A percentile compares a stretch with the other conserved stretches of the same genome.
phyloP scores from a whole-genome alignment of 2,888 invertebrate genomes.

The Trissolcus japonicus region DNA sequence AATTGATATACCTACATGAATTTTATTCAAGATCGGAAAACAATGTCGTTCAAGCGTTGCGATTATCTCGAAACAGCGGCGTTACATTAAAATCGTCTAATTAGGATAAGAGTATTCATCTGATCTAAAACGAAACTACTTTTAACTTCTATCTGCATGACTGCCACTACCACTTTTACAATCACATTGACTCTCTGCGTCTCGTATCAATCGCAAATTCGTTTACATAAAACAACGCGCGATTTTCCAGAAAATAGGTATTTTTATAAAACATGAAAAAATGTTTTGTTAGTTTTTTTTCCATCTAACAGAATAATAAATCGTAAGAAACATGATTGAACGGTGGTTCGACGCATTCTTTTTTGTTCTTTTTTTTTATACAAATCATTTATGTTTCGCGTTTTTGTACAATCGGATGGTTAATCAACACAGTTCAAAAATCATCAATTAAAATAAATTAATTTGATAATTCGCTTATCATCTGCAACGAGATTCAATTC shows the following conservation, averaged over 20 bases:
- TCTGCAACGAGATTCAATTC: neutral
- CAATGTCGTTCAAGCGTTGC: constrained; percentile 24
- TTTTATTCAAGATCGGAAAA: neutral
- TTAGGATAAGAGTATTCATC: constrained; percentile 20
- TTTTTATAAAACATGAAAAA: neutral
- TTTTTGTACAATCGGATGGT: constrained; percentile 14
- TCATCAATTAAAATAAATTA: constrained; percentile 4
- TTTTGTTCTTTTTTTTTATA: constrained; percentile 18
- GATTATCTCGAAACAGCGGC: constrained; percentile 18
- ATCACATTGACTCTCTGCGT: constrained; percentile 44
- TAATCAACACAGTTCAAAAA: constrained; percentile 12
- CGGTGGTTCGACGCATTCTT: constrained; percentile 12
- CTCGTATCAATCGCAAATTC: constrained; percentile 16
- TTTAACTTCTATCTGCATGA: constrained; percentile 1
- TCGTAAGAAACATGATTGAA: too few species aligned
- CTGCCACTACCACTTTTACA: constrained; percentile 37
- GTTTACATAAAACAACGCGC: constrained; percentile 31
- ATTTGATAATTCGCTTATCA: neutral
- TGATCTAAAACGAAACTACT: constrained; percentile 27
- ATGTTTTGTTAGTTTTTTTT: neutral
- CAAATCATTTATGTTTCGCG: constrained; percentile 31
- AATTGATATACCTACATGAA: constrained; percentile 19
- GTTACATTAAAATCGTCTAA: constrained; percentile 29
- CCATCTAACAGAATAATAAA: constrained; percentile 9
- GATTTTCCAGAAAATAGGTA: constrained; percentile 16